Base-by-base conservation (phyloP, 2,797 vertebrate genomes). In the Lutra lutra region DNA sequence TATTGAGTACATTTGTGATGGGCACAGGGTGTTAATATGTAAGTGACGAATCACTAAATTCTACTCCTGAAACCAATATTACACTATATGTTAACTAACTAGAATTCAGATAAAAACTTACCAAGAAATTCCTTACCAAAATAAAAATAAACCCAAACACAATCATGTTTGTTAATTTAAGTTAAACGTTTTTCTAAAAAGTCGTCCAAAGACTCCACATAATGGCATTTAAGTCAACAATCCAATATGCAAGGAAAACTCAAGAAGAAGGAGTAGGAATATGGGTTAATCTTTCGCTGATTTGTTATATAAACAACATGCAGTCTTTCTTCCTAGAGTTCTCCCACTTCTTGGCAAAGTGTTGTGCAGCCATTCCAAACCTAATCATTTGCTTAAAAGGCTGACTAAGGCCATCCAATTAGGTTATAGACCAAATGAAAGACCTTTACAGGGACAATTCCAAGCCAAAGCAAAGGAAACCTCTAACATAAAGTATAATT, bases 401-500 rank as follows among this genome's bases (percentile, higher is more conserved):
- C 48, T 95, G 66, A 54, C 62, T 66, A 91, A 46, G 21, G 56
- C 58, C 73, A 94, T 54, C 51, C 66, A 94, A 82, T 80, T 70
- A 93, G 58, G 83, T 68, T 79, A 84, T 3, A 62, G 83, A 68
- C 2, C 40, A 68, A 84, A 84, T 82, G 51, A 89, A 77, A 95
- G 72, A 77, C 60, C 60, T 83, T 91, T 58, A 73, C 11, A 66
- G 29, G 25, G n/a, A 66, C 15, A 85, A 78, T 95, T 94, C 68
- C 72, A 96, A 94, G 11, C 40, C 80, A 92, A 82, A 91, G 27
- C 72, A 95, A 86, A 92, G 46, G 21, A 94, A 96, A 92, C 51
- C 29, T 77, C 64, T 84, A 70, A 43, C 23, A 86, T 32, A 70
- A 60, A 85, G n/a, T 32, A 91, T 27, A 83, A 89, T 60, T 89